A percentile compares a stretch with the other conserved stretches of the same genome.
phyloP scores from a whole-genome alignment of 2,888 invertebrate genomes.

The Eurytoma californica region DNA sequence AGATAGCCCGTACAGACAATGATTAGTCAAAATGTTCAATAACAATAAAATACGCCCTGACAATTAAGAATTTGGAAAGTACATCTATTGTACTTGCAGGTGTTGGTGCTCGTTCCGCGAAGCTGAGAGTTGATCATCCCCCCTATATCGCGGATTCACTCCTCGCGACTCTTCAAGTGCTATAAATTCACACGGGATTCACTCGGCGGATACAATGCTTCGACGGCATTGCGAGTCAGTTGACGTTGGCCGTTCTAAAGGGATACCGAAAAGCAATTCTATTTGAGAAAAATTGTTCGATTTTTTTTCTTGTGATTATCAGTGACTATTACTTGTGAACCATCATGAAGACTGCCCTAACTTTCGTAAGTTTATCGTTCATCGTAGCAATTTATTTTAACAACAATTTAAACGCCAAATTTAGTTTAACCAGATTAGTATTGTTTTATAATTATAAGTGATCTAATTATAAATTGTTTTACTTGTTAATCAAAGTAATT shows the following conservation, averaged over 20 bases:
- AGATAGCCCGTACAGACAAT: too few species aligned
- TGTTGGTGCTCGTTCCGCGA: not conserved
- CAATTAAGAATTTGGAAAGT: too few species aligned
- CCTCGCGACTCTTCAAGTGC: not conserved
- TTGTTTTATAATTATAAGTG: too few species aligned
- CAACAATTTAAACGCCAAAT: too few species aligned
- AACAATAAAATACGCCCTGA: too few species aligned
- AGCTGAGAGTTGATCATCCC: conserved; percentile 31
- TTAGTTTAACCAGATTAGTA: too few species aligned
- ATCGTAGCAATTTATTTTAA: too few species aligned
- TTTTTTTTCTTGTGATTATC: not conserved
- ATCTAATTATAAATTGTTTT: too few species aligned
- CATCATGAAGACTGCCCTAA: conserved; percentile 15
- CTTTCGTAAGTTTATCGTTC: conserved; percentile 21
- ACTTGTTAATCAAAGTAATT: too few species aligned
- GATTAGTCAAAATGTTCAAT: too few species aligned
- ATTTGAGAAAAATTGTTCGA: not conserved
- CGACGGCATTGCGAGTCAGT: conserved; percentile 9
- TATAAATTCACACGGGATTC: conserved; percentile 52
- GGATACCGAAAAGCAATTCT: not conserved
- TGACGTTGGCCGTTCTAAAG: not conserved
- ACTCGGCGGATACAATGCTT: conserved; percentile 34
- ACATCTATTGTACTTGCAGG: not conserved
- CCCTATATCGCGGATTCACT: conserved; percentile 4
- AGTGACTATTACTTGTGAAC: not conserved